Base-by-base conservation (phyloP, 92 coral and sea anemone species). In the Epizoanthus fatuus region DNA sequence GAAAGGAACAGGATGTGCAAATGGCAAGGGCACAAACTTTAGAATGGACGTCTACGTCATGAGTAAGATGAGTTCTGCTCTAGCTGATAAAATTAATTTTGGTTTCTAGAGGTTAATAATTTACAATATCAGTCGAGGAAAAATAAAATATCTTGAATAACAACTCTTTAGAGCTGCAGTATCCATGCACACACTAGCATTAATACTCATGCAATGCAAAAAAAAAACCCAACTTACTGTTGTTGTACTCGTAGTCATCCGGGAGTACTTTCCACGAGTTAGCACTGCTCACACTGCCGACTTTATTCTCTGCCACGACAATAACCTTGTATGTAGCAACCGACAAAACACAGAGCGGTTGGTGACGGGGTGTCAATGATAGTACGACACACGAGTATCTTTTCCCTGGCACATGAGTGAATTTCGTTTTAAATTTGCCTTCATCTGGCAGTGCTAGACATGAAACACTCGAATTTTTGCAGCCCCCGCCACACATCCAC, bases 271-370 rank as follows among this genome's bases (percentile, higher is more conserved):
- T 54, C 60, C 57, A 72, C n/a, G 5, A 3, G 12, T 13, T 53
- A 12, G 62, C 51, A 35, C 63, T 72, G 62, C 53, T 72, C 4
- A 62, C 39, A 72, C 79, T 72, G 40, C 79, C 79, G 22, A 72
- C 63, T 52, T 72, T 62, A 72, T 72, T 72, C 35, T 72, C 40
- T 13, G 79, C 79, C 1, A 11, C 5, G 11, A 72, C 25, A 60
- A 60, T 51, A 49, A 49, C 79, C 13, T 3, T 7, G 17, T 72
- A 72, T 3, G 3, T 2, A 6, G 3, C 0, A 3, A 20, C 2
- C 4, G 5, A 0, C 20, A 51, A 29, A 29, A 72, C 17, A 25
- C 62, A 22, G 0, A 29, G 35, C 25, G 25, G 25, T 3, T 0
- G 7, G 19, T 38, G 49, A 44, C 44, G n/a, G 7, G 3, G 8